Base-by-base conservation (phyloP, 2,888 invertebrate genomes). In the Drosophila trichaetosa region DNA sequence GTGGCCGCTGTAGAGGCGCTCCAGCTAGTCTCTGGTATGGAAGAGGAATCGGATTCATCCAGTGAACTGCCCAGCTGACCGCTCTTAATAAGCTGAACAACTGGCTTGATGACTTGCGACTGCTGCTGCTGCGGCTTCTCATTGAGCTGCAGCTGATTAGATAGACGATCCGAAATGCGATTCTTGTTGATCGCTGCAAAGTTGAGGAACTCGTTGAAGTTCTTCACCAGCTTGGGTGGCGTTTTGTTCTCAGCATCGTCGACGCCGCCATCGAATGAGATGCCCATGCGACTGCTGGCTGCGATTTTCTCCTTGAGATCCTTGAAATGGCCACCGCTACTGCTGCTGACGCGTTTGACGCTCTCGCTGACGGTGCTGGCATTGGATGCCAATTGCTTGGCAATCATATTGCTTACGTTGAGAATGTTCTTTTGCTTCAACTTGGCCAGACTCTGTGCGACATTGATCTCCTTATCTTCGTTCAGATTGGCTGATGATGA, bases 121-220 rank as follows among this genome's bases (percentile, higher is more conserved):
- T 57, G 71, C 34, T 53, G 71, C 34, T 53, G 56, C 4, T 69
- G 57, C 10, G 69, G 61, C 54, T 61, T 82, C 36, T 76, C 82
- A 52, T 42, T 74, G 1, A 67, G 34, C 24, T 73, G 74, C 61
- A 93, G 52, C 92, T 92, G 79, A 75, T 63, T 80, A 18, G 81
- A 67, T 42, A 91, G 71, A 18, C 90, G 91, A 79, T 93, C 91
- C 4, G 94, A 94, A 49, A 94, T 93, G 78, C 94, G 94, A 84
- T 92, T 95, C 92, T 96, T 96, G 91, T 95, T 96, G 2, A 95
- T 94, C 3, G 95, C 94, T 1, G 97, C 95, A 87, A 97, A 96
- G 89, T 96, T 97, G 0, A 97, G 94, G 91, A 97, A 97, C 93
- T 97, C 97, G 89, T 97, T 97, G 42, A 97, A 94, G 92, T 97